A percentile compares a stretch with the other conserved stretches of the same genome.
Conservation (phyloP, 1,140 invertebrate genomes). For the Aphis gossypii region DNA sequence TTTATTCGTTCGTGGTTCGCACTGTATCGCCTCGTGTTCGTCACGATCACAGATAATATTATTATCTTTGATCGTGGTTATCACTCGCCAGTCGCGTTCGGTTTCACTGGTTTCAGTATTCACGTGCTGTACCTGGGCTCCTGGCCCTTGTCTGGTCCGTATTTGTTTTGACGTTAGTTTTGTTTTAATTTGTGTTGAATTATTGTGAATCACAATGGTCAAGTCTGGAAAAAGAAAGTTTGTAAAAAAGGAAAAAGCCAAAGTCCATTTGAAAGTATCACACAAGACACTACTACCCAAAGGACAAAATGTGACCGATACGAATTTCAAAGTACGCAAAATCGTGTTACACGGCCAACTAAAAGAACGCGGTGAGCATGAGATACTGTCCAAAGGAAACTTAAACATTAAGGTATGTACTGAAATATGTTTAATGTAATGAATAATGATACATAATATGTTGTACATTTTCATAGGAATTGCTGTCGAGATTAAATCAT, state of each 20-base stretch:
- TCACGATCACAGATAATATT: background rate
- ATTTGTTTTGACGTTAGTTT: background rate
- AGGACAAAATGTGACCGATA: constrained; percentile 84
- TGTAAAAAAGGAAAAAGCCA: constrained; percentile 77
- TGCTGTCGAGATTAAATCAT: constrained; percentile 78
- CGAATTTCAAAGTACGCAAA: constrained; percentile 86
- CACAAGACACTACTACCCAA: constrained; percentile 74
- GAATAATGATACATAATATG: background rate
- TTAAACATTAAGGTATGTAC: constrained; percentile 72
- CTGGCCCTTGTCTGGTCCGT: too few species aligned
- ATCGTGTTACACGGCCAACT: constrained; percentile 82
- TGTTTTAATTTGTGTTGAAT: background rate
- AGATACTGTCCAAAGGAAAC: constrained; percentile 76
- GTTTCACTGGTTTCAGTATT: background rate
- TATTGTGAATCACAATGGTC: constrained; percentile 17
- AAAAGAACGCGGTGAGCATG: constrained; percentile 69
- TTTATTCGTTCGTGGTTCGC: background rate
- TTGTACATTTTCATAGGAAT: constrained; percentile 68
- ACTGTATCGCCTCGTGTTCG: background rate
- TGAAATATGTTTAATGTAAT: background rate
- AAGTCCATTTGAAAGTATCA: constrained; percentile 76
- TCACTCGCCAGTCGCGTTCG: background rate
- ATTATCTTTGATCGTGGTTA: background rate
- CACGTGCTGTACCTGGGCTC: too few species aligned
- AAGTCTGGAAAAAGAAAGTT: constrained; percentile 67